Conservation (phyloP, 2,113 vertebrate species). For the Herpailurus yagouaroundi region DNA sequence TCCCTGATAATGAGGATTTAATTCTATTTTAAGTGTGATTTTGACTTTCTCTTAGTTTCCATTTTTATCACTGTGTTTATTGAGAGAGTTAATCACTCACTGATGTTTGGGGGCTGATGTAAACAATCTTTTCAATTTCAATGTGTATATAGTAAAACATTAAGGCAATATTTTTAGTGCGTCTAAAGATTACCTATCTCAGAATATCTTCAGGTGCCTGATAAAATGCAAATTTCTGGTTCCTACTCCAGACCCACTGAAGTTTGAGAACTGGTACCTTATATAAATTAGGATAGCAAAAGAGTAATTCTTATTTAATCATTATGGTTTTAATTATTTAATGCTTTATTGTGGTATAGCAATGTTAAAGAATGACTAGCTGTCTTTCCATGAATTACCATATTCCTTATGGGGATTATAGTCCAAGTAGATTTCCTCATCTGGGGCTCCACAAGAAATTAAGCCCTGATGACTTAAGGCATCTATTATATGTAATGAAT, state of each 20-base stretch:
- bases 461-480: background rate
- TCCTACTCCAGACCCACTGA: background rate
- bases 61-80: background rate
- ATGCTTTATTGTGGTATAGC: background rate
- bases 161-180: background rate
- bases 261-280: background rate
- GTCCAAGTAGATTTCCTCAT: background rate
- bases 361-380: background rate
- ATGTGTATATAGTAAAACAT: background rate
- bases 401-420: background rate
- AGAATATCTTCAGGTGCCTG: background rate
- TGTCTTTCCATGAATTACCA: background rate
- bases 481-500: background rate
- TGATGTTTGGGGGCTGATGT: background rate
- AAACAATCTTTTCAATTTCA: background rate
- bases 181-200: background rate
- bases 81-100: background rate
- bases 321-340: background rate
- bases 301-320: background rate
- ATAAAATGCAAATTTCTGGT: background rate
- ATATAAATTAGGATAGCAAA: background rate
- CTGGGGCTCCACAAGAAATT: background rate
- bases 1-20: background rate
- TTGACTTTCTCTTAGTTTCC: background rate
- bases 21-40: slow-evolving; percentile 33